Base-by-base conservation (phyloP, 1,140 invertebrate species). In the Drosophila setifemur region DNA sequence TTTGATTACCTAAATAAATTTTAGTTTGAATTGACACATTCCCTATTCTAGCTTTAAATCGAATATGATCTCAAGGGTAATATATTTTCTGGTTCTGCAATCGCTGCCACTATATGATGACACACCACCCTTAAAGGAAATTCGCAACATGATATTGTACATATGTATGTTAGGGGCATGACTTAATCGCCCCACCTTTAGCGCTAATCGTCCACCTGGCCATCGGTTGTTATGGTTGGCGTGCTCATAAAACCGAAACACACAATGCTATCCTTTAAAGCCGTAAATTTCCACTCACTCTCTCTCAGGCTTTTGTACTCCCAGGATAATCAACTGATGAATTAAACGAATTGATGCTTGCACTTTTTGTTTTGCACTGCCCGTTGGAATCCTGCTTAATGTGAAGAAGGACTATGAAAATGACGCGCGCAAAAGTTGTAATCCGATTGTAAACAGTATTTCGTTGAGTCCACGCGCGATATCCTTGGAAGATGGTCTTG, bases 161-260 rank as follows among this genome's bases (percentile, higher is more conserved):
- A 11, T 19, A 23, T 25, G n/a, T 29, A 9, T 35, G 18, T 25
- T 23, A 35, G 21, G 31, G 39, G 31, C 25, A 47, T 64, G 60
- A 64, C 58, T 64, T 64, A 47, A 64, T 64, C n/a, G 60, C 40
- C 58, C 57, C 60, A 37, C 58, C 52, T 40, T 25, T 26, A 40
- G n/a, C 12, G 50, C 44, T 21, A 60, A 61, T 77, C 67, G 63
- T 16, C 73, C 35, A 52, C 71, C 35, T 18, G 52, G 19, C 12
- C 16, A 37, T 14, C 8, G 16, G 33, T 64, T 63, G 57, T 64
- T 48, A 28, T 63, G 42, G 40, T 14, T 16, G n/a, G 26, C 31
- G 31, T 18, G 31, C 64, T 55, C 35, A 23, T 14, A 69, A 35
- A 42, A 47, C 1, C 11, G 33, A 12, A 63, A 47, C n/a, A 43